Conservation (phyloP, 2,797 vertebrate genomes). For the Protonibea diacanthus region DNA sequence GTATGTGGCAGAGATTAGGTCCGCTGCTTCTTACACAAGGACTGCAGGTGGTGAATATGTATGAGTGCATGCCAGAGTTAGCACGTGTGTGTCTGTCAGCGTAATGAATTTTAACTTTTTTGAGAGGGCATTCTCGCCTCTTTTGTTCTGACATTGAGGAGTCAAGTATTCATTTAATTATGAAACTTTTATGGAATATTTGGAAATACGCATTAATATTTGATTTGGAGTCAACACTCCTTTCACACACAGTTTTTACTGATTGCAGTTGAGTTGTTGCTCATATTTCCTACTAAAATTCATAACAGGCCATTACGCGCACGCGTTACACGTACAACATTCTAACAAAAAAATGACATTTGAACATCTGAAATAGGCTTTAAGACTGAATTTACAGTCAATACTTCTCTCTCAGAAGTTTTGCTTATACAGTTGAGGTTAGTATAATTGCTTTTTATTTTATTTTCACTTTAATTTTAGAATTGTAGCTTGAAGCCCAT, state of each 20-base stretch:
- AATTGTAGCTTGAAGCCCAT: no score
- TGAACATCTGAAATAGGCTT: no score
- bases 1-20: slow-evolving; percentile 43
- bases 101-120: background rate
- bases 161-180: background rate
- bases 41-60: slow-evolving; percentile 52
- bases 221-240: background rate
- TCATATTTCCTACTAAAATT: background rate
- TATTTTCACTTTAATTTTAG: no score
- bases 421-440: no score
- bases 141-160: background rate
- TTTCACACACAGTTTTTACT: background rate
- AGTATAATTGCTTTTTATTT: no score
- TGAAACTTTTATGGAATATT: background rate
- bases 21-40: slow-evolving; percentile 11
- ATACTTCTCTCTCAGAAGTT: no score
- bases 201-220: background rate
- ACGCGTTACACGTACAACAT: no score
- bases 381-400: no score
- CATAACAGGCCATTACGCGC: background rate
- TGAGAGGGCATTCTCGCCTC: background rate
- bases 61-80: slow-evolving; percentile 31
- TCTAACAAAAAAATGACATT: no score
- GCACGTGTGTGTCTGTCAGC: slow-evolving; percentile 5
- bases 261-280: background rate